These are phyloP conservation scores for Telenomus remus DNA, from an alignment of 1,140 invertebrate species.

Conservation along the genomic window DNA sequence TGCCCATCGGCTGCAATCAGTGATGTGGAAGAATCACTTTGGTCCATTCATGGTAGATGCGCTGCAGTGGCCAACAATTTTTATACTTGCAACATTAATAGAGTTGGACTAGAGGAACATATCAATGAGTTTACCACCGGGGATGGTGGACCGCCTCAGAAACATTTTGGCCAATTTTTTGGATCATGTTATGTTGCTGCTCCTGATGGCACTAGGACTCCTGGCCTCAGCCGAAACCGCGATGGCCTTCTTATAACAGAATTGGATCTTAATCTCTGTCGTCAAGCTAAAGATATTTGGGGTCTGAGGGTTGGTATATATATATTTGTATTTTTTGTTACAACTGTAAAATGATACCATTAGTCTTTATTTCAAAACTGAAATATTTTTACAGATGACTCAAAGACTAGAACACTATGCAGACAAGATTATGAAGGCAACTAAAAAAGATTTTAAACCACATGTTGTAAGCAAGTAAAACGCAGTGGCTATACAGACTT, in stretches of 20 bases:
- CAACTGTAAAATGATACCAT: neutral
- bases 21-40: constrained; percentile 92
- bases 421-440: constrained; percentile 81
- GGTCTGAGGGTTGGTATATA: constrained; percentile 85
- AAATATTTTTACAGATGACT: constrained; percentile 88
- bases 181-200: constrained; percentile 96
- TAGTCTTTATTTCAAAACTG: constrained; percentile 4
- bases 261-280: constrained; percentile 95
- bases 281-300: constrained; percentile 97
- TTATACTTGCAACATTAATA: constrained; percentile 95
- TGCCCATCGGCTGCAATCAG: constrained; percentile 97
- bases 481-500: too few species aligned
- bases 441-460: constrained; percentile 83
- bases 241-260: constrained; percentile 96
- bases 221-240: constrained; percentile 87
- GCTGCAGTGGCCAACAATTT: constrained; percentile 98
- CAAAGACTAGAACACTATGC: constrained; percentile 95
- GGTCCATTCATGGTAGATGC: constrained; percentile 96
- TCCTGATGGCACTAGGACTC: constrained; percentile 94
- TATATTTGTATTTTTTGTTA: neutral
- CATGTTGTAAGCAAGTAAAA: constrained; percentile 78
- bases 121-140: constrained; percentile 95
- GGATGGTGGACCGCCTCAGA: constrained; percentile 93
- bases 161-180: constrained; percentile 97
- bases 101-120: constrained; percentile 94